These are phyloP conservation scores for Lysandra bellargus DNA, from an alignment of 2,888 invertebrate species.

Conservation along the genomic window DNA sequence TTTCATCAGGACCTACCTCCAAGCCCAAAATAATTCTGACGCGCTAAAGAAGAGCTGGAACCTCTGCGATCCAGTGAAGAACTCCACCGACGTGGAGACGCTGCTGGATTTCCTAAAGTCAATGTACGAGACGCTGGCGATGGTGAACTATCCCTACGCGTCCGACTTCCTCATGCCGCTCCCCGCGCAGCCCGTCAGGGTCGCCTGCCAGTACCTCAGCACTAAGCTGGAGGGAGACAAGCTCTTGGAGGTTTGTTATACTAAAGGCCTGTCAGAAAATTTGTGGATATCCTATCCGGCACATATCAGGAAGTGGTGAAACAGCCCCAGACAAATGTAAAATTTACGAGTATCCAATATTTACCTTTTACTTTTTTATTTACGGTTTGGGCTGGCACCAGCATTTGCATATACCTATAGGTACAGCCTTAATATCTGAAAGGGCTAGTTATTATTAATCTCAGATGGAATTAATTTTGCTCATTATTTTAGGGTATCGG, in stretches of 20 bases:
- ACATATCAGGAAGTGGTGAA: too few species aligned
- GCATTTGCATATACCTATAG: too few species aligned
- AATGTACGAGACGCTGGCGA: constrained; percentile 90
- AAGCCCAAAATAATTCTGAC: constrained; percentile 83
- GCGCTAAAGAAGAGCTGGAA: constrained; percentile 87
- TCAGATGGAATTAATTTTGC: neutral
- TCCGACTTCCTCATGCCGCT: constrained; percentile 90
- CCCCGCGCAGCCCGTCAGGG: constrained; percentile 91
- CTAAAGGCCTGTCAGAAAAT: neutral
- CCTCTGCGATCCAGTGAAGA: constrained; percentile 86
- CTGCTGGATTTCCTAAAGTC: constrained; percentile 86
- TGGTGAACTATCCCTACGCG: constrained; percentile 97
- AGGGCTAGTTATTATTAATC: neutral
- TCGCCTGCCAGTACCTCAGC: constrained; percentile 80
- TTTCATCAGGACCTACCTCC: constrained; percentile 65
- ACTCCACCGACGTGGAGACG: constrained; percentile 54
- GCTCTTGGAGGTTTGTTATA: constrained; percentile 69
- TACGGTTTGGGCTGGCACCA: too few species aligned
- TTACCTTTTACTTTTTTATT: too few species aligned
- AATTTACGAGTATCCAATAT: too few species aligned
- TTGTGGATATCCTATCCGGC: too few species aligned
- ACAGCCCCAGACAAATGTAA: too few species aligned
- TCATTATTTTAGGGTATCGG: constrained; percentile 77
- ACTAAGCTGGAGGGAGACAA: constrained; percentile 68
- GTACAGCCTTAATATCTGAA: too few species aligned